Conservation (phyloP, 1,140 invertebrate genomes). For the Leptonema lineaticorne region DNA sequence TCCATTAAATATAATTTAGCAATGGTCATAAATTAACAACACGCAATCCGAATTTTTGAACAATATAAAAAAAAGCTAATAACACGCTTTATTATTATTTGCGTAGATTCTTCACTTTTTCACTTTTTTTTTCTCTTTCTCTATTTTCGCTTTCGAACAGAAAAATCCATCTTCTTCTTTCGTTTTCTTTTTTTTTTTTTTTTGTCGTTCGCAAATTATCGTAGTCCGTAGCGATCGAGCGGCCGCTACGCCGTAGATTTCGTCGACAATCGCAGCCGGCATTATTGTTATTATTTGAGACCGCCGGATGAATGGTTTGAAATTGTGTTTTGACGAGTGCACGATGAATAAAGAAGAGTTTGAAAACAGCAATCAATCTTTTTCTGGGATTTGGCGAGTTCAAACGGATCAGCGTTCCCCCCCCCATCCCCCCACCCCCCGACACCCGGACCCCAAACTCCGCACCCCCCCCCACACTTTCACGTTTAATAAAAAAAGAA, state of each 20-base stretch:
- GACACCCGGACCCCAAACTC: too few species aligned
- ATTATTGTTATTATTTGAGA: background rate
- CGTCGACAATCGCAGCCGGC: too few species aligned
- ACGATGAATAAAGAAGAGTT: constrained; percentile 11
- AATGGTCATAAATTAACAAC: background rate
- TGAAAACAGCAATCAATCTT: constrained; percentile 24
- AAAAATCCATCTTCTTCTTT: background rate
- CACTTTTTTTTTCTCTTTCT: background rate
- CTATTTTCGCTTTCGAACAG: background rate
- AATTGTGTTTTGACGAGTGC: constrained; percentile 14
- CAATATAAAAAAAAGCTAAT: background rate
- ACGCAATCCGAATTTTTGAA: background rate
- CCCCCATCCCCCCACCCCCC: too few species aligned
- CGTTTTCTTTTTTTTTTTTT: background rate
- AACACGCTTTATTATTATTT: too few species aligned
- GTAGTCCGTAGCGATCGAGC: background rate
- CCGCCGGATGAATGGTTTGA: background rate
- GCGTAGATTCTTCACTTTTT: background rate
- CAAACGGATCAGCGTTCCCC: constrained; percentile 11
- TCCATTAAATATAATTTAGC: background rate
- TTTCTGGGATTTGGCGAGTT: background rate
- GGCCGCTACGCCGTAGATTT: background rate
- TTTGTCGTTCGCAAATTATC: background rate
- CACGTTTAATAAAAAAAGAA: constrained; percentile 28
- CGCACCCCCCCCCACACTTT: too few species aligned